Percentiles rank a stretch among this genome's conserved stretches.
Evolutionary conservation across 2,888 invertebrate genomes (phyloP).

Genomic region (Nomada fabriciana): DNA sequence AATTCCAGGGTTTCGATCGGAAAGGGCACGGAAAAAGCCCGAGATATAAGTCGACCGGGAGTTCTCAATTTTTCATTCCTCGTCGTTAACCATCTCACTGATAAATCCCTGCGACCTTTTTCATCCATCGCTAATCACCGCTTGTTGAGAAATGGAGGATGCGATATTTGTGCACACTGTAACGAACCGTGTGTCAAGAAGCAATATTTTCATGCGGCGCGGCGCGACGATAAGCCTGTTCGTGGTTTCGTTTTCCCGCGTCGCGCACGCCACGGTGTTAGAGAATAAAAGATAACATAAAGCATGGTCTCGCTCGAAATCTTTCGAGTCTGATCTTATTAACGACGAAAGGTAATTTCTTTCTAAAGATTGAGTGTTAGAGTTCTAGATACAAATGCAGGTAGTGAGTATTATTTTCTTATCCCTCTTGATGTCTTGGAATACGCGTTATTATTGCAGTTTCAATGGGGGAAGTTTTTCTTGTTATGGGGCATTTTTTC

Average conservation of each 20-base stretch:
- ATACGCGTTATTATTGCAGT: background rate
- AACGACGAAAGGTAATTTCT: background rate
- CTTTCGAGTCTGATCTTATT: background rate
- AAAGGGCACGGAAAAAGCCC: conserved; percentile 6
- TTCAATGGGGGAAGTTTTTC: no score
- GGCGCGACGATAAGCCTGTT: conserved; percentile 32
- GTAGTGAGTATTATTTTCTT: background rate
- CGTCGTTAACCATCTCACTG: conserved; percentile 36
- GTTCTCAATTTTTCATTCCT: conserved; percentile 45
- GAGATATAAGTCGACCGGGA: conserved; percentile 18
- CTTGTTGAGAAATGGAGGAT: conserved; percentile 5
- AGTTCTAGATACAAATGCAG: background rate
- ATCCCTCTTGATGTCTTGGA: background rate
- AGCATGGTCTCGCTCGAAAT: background rate
- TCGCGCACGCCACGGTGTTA: conserved; percentile 5
- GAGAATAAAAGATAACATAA: conserved; percentile 12
- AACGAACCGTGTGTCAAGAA: background rate
- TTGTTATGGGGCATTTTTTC: no score
- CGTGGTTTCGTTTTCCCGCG: conserved; percentile 15
- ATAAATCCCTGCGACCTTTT: conserved; percentile 22
- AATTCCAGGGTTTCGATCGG: conserved; percentile 41
- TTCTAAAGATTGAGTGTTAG: background rate
- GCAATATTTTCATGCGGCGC: conserved; percentile 27
- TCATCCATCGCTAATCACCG: conserved; percentile 23
- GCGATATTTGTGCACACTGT: conserved; percentile 7